Conservation (phyloP, 2,888 invertebrate species). For the Plebejus melissa region DNA sequence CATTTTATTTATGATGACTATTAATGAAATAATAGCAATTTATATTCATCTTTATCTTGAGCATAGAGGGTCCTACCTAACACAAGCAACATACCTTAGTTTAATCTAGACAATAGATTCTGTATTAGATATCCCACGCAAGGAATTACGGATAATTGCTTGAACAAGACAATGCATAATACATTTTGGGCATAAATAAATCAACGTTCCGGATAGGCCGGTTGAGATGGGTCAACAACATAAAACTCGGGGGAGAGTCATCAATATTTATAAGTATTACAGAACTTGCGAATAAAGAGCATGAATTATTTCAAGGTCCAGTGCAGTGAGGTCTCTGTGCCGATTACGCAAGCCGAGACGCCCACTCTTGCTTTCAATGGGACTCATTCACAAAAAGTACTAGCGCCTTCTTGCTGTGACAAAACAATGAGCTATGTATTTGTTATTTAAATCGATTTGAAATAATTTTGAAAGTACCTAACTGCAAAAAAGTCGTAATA, state of each 20-base stretch:
- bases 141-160: background rate
- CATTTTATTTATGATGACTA: no score
- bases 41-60: no score
- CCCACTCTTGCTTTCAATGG: slow-evolving; percentile 38
- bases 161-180: background rate
- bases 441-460: background rate
- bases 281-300: slow-evolving; percentile 21
- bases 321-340: slow-evolving; percentile 6
- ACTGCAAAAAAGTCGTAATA: no score
- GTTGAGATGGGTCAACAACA: background rate
- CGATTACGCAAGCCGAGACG: slow-evolving; percentile 29
- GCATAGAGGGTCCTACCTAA: no score
- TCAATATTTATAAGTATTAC: background rate
- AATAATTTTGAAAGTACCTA: background rate
- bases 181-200: background rate
- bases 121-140: background rate
- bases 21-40: no score
- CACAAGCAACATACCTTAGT: background rate
- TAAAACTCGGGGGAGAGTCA: background rate
- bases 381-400: slow-evolving; percentile 39
- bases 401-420: background rate
- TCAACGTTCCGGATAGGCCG: background rate
- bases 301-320: slow-evolving; percentile 27
- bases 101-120: background rate
- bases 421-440: background rate